Evolutionary conservation across 2,113 vertebrate species (phyloP).

Genomic region (Tapirus terrestris): DNA sequence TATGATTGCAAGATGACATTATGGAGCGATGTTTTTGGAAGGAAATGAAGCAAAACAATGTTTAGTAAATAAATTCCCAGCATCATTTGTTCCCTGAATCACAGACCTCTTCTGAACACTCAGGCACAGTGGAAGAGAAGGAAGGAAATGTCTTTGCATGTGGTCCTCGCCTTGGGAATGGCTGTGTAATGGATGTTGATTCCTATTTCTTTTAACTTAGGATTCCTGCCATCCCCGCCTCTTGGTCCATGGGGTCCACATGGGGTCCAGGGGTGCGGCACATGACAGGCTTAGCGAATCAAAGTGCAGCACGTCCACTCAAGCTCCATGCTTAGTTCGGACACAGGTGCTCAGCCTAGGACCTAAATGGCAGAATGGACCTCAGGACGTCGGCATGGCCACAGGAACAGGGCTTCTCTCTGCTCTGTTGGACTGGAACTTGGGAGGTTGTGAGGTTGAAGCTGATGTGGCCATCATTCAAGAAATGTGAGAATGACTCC

Average conservation of each 20-base stretch:
- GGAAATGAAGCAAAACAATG: background rate
- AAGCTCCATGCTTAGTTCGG: no score
- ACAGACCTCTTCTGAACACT: background rate
- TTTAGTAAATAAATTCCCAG: background rate
- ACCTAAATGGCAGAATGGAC: rapidly evolving
- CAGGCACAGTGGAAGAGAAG: rapidly evolving
- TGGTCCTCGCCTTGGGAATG: background rate
- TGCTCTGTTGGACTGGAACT: no score
- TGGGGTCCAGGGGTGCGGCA: rapidly evolving
- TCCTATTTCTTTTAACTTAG: background rate
- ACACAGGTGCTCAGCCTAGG: background rate
- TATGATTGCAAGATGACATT: background rate
- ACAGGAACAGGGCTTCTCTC: background rate
- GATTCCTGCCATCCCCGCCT: background rate
- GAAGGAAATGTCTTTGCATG: rapidly evolving
- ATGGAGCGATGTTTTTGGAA: background rate
- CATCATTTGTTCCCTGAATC: background rate
- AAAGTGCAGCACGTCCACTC: background rate
- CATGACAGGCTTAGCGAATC: rapidly evolving
- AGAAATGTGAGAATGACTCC: rapidly evolving
- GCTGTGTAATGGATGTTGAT: no score
- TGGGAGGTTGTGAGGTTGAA: rapidly evolving
- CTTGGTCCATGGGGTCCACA: background rate
- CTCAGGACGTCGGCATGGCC: background rate
- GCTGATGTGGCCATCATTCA: no score